Conservation (phyloP, 2,797 vertebrate genomes). For the Paratrypauchen microcephalus region DNA sequence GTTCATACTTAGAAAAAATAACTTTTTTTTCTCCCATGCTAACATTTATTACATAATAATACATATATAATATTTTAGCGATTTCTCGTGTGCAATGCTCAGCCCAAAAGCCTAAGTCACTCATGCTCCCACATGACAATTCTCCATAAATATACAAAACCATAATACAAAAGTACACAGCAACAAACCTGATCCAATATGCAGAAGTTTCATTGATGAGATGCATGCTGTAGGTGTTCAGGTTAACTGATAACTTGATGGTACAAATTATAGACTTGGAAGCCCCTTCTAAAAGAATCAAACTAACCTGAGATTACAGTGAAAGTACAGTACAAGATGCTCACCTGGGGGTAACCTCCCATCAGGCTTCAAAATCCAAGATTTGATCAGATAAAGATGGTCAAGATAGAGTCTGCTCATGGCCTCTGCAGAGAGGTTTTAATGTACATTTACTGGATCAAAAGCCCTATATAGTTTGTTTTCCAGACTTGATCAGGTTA, state of each 20-base stretch:
- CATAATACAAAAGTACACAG: background rate
- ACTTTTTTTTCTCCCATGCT: no score
- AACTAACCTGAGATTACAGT: constrained; percentile 42
- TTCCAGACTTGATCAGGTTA: background rate
- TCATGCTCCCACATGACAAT: no score
- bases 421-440: constrained; percentile 14
- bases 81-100: no score
- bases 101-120: no score
- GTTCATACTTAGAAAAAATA: no score
- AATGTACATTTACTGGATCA: background rate
- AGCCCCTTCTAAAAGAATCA: constrained; percentile 23
- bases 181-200: background rate
- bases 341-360: constrained; percentile 20
- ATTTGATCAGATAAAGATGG: constrained; percentile 28
- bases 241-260: no score
- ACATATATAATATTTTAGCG: no score
- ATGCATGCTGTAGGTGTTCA: background rate
- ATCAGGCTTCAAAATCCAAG: constrained; percentile 39
- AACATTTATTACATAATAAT: no score
- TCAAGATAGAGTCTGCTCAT: constrained; percentile 31
- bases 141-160: no score
- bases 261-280: background rate
- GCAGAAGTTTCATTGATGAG: no score
- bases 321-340: constrained; percentile 16
- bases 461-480: background rate